Percentiles rank a stretch among this genome's conserved stretches.
phyloP scores from a whole-genome alignment of 2,888 invertebrate genomes.

The Pachycephus smyrnensis region DNA sequence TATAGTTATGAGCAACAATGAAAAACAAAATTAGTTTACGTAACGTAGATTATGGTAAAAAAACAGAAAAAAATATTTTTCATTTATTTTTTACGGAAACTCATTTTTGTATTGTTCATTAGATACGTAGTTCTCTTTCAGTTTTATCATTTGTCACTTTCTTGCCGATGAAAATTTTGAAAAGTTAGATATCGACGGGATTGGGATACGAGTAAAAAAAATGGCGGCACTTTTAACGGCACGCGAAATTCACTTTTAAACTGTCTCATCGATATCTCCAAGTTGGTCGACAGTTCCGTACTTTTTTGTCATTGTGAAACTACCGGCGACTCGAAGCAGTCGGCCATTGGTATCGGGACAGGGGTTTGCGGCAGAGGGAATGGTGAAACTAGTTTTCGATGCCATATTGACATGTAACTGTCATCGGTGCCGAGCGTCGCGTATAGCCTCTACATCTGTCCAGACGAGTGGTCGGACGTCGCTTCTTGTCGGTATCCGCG shows the following conservation, averaged over 20 bases:
- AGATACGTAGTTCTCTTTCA: too few species aligned
- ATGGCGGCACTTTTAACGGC: neutral
- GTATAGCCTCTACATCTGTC: conserved; percentile 32
- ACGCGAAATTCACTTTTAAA: conserved; percentile 18
- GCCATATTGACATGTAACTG: conserved; percentile 66
- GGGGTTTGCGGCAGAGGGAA: neutral
- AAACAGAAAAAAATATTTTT: neutral
- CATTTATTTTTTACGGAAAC: neutral
- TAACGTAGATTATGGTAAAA: neutral
- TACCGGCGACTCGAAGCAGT: conserved; percentile 10
- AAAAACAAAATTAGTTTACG: neutral
- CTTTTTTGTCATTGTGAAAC: neutral
- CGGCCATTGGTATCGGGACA: neutral
- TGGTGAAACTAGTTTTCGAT: conserved; percentile 52
- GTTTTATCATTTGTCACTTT: neutral
- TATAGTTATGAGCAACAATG: neutral
- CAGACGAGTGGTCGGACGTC: conserved; percentile 5
- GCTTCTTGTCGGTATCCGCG: conserved; percentile 26
- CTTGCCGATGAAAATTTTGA: too few species aligned
- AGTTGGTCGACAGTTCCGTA: neutral
- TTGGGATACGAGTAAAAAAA: neutral
- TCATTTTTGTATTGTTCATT: too few species aligned
- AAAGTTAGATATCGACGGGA: too few species aligned
- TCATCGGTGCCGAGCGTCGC: conserved; percentile 46
- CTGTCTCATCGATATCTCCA: conserved; percentile 10